Percentiles rank a stretch among this genome's conserved stretches.
phyloP scores from a whole-genome alignment of 2,797 vertebrate species.

The Hydrophis major region DNA sequence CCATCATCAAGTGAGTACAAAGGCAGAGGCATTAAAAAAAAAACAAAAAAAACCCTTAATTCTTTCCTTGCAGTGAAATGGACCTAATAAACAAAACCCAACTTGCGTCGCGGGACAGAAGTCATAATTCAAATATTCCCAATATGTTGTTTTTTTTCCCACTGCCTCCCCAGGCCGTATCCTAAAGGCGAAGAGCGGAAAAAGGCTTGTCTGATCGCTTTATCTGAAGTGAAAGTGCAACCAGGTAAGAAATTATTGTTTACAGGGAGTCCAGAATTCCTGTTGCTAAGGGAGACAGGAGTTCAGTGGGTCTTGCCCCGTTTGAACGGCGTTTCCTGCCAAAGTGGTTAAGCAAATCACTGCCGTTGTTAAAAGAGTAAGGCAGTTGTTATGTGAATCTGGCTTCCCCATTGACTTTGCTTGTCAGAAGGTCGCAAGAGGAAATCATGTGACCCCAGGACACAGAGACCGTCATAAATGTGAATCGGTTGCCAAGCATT shows the following conservation, averaged over 20 bases:
- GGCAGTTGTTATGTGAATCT: no score
- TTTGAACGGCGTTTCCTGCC: background rate
- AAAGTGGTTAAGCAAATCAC: background rate
- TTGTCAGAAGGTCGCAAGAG: no score
- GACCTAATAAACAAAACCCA: background rate
- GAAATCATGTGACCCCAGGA: no score
- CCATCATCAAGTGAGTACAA: slow-evolving; percentile 88
- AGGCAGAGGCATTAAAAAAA: background rate
- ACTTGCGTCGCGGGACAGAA: background rate
- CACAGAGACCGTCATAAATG: no score
- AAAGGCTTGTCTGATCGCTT: slow-evolving; percentile 89
- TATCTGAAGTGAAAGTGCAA: slow-evolving; percentile 94
- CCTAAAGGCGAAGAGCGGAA: slow-evolving; percentile 97
- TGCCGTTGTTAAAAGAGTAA: background rate
- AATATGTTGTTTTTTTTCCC: slow-evolving; percentile 12
- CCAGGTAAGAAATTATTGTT: slow-evolving; percentile 76
- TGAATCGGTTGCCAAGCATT: no score
- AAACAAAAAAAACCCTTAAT: background rate
- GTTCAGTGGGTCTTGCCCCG: background rate
- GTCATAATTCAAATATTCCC: background rate
- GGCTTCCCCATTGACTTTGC: no score
- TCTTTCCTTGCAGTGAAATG: background rate
- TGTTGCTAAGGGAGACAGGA: background rate
- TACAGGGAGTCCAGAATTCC: no score
- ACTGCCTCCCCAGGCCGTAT: slow-evolving; percentile 77